Conservation (phyloP, 2,113 vertebrate genomes). For the Psittacara wagleri region DNA sequence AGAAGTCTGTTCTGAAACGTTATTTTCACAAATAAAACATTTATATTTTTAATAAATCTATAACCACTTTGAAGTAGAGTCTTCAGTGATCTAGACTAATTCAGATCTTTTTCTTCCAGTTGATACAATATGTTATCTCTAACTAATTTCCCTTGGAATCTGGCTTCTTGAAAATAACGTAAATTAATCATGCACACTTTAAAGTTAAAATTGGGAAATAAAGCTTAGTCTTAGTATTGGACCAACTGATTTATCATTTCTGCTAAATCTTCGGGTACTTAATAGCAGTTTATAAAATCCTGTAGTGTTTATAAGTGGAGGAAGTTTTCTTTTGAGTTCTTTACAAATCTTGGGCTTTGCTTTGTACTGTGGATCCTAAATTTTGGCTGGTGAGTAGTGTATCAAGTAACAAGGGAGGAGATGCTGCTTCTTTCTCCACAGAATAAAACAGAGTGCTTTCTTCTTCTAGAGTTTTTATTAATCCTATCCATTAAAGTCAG, state of each 20-base stretch:
- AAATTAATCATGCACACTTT: background rate
- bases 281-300: background rate
- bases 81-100: background rate
- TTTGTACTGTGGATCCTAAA: background rate
- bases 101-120: background rate
- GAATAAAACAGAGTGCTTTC: background rate
- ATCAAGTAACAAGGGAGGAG: background rate
- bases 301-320: background rate
- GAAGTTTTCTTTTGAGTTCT: background rate
- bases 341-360: background rate
- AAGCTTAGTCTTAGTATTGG: background rate
- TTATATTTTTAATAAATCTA: background rate
- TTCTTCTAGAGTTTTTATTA: background rate
- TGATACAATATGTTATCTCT: background rate
- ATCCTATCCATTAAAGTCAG: background rate
- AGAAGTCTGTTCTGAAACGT: background rate
- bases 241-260: background rate
- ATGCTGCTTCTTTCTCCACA: background rate
- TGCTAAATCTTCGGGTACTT: background rate
- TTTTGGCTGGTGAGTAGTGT: background rate
- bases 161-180: background rate
- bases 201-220: background rate
- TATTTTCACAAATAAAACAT: background rate
- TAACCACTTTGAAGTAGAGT: background rate
- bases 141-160: background rate